These are phyloP conservation scores for Campoletis raptor DNA, from an alignment of 2,888 invertebrate genomes.

Conservation along the genomic window DNA sequence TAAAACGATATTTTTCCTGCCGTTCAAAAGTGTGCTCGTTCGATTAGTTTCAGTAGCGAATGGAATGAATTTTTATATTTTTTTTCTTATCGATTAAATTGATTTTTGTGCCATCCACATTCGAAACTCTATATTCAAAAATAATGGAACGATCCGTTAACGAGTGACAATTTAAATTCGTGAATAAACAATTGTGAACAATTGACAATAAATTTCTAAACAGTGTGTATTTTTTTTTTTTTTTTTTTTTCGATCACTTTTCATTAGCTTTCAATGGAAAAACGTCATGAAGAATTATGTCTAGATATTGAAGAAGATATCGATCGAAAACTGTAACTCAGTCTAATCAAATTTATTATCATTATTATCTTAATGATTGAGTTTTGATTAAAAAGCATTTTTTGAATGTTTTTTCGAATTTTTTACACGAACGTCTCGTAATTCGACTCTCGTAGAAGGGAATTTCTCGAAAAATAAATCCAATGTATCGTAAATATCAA, in stretches of 20 bases:
- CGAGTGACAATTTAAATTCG: neutral
- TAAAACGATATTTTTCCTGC: constrained; percentile 40
- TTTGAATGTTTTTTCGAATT: neutral
- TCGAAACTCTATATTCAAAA: neutral
- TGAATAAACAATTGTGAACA: neutral
- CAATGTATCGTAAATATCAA: neutral
- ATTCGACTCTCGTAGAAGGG: neutral
- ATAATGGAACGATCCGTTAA: neutral
- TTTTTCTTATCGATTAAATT: constrained; percentile 23
- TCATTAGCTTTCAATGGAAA: neutral
- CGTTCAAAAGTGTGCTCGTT: constrained; percentile 11
- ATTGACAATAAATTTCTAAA: neutral
- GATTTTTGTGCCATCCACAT: neutral
- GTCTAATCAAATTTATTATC: neutral
- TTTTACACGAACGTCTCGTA: neutral
- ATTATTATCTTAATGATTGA: neutral
- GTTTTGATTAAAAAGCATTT: neutral
- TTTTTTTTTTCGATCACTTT: neutral
- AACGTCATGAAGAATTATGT: neutral
- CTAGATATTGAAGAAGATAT: neutral
- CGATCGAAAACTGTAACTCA: neutral
- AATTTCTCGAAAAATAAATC: neutral
- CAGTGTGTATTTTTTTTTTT: neutral
- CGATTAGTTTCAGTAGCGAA: constrained; percentile 22
- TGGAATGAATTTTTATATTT: neutral